These are phyloP conservation scores for Eupithecia exiguata DNA, from an alignment of 2,888 invertebrate species.

Conservation along the genomic window DNA sequence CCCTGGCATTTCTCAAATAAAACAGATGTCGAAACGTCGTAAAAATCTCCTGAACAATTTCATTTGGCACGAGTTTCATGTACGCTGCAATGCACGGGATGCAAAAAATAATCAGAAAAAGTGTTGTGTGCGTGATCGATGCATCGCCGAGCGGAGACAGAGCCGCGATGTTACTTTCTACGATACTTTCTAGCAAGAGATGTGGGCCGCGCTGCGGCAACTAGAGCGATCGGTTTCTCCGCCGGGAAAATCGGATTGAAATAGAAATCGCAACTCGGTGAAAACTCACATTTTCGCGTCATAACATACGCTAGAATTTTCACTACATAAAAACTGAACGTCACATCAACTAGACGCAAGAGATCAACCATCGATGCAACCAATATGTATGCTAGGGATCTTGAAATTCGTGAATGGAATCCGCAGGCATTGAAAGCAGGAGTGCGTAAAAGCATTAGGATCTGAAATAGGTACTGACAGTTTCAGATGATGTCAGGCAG, in stretches of 20 bases:
- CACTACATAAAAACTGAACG: conserved; percentile 46
- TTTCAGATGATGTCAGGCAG: conserved; percentile 40
- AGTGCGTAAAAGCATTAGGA: neutral
- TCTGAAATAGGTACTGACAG: conserved; percentile 30
- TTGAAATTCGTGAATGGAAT: neutral
- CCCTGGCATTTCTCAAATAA: conserved; percentile 27
- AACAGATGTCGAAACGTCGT: conserved; percentile 29
- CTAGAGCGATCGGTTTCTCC: conserved; percentile 83
- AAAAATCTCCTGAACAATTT: conserved; percentile 27
- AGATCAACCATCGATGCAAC: neutral
- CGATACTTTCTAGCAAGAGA: conserved; percentile 83
- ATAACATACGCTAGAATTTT: conserved; percentile 63
- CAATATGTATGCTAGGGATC: neutral
- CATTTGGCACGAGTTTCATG: conserved; percentile 50
- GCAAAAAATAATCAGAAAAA: conserved; percentile 67
- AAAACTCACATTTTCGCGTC: conserved; percentile 79
- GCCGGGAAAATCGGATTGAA: conserved; percentile 83
- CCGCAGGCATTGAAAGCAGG: neutral
- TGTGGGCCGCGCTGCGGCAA: conserved; percentile 80
- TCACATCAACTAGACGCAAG: conserved; percentile 4
- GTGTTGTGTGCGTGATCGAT: conserved; percentile 67
- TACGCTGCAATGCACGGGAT: conserved; percentile 44
- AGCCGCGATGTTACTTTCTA: conserved; percentile 82
- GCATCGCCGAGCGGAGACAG: conserved; percentile 73
- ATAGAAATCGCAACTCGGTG: conserved; percentile 80